Evolutionary conservation across 2,888 invertebrate genomes (phyloP).

Genomic region (Hipparchia semele): DNA sequence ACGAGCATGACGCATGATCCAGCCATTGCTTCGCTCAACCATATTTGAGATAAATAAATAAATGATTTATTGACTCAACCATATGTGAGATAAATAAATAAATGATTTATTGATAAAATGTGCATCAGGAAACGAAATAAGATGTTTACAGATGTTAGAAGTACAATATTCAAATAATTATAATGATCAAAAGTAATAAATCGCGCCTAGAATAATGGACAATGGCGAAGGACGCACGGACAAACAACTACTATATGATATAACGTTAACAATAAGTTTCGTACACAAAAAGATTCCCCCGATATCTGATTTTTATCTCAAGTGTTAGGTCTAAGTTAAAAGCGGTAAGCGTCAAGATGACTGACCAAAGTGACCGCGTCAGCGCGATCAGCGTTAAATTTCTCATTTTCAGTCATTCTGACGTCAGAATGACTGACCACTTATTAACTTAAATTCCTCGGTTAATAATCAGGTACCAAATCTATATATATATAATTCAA

Average conservation of each 20-base stretch:
- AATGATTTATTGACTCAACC: neutral
- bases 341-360: slow-evolving; percentile 10
- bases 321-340: slow-evolving; percentile 46
- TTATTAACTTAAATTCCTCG: no score
- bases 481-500: no score
- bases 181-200: slow-evolving; percentile 43
- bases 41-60: no score
- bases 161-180: slow-evolving; percentile 28
- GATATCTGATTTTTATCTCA: slow-evolving; percentile 70
- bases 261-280: slow-evolving; percentile 76
- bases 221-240: slow-evolving; percentile 61
- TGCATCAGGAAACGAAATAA: slow-evolving; percentile 25
- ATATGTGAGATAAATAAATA: no score
- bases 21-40: no score
- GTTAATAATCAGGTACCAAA: no score
- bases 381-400: no score
- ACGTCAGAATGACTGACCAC: no score
- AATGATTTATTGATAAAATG: neutral
- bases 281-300: slow-evolving; percentile 70
- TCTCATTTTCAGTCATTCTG: no score
- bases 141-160: no score
- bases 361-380: no score
- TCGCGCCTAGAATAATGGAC: slow-evolving; percentile 58
- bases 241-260: slow-evolving; percentile 58
- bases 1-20: no score